Evolutionary conservation across 2,888 invertebrate species (phyloP).

Genomic region (Cryptops parisi): DNA sequence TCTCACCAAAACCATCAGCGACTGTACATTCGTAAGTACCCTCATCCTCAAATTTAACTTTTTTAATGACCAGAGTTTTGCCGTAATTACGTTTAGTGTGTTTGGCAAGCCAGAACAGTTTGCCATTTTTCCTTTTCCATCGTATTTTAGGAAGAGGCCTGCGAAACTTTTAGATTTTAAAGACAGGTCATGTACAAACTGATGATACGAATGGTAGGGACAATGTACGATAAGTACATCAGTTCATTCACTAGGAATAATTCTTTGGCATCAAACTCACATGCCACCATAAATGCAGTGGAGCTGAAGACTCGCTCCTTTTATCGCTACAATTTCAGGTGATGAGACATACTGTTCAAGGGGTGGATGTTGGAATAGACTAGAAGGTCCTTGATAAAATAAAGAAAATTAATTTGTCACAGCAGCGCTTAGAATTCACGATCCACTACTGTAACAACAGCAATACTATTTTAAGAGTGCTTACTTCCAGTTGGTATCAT

Average conservation of each 20-base stretch:
- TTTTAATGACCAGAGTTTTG: slow-evolving; percentile 79
- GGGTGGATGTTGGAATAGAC: slow-evolving; percentile 58
- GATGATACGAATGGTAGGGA: too few relatives aligned
- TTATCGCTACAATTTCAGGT: slow-evolving; percentile 68
- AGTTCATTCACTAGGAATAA: too few relatives aligned
- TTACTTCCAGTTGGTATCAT: too few relatives aligned
- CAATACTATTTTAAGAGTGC: slow-evolving; percentile 11
- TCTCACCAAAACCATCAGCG: slow-evolving; percentile 75
- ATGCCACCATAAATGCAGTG: slow-evolving; percentile 97
- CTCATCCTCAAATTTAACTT: slow-evolving; percentile 73
- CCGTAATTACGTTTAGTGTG: too few relatives aligned
- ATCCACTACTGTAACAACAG: too few relatives aligned
- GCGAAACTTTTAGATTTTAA: slow-evolving; percentile 10
- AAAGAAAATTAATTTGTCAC: too few relatives aligned
- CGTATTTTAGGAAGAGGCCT: slow-evolving; percentile 84
- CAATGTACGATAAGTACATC: too few relatives aligned
- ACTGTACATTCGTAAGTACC: slow-evolving; percentile 89
- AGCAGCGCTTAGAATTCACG: too few relatives aligned
- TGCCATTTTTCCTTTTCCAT: slow-evolving; percentile 85
- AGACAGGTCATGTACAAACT: too few relatives aligned
- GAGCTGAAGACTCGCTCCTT: slow-evolving; percentile 67
- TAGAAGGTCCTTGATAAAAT: slow-evolving; percentile 19
- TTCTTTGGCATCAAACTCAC: slow-evolving; percentile 44
- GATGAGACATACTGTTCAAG: slow-evolving; percentile 69
- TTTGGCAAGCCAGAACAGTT: too few relatives aligned